A percentile compares a stretch with the other conserved stretches of the same genome.
Conservation (phyloP, 2,888 invertebrate species). For the Norana najaformis region DNA sequence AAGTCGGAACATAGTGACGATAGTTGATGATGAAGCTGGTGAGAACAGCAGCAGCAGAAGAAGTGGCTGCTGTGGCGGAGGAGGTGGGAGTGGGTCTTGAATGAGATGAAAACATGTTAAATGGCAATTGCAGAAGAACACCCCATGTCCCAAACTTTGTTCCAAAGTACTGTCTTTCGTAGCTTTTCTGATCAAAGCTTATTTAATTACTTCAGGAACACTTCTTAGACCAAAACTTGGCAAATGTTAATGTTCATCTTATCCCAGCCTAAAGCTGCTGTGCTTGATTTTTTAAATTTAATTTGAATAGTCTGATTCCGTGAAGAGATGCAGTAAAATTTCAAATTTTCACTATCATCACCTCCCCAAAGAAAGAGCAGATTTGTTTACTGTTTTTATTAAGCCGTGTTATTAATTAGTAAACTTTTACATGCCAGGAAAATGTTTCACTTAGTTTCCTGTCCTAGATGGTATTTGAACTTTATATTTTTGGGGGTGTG, state of each 20-base stretch:
- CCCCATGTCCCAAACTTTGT: not conserved
- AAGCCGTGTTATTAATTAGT: not conserved
- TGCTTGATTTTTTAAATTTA: not conserved
- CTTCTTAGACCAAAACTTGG: not conserved
- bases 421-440: not conserved
- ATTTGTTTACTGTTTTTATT: not conserved
- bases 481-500: not conserved
- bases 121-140: not conserved
- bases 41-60: conserved; percentile 17
- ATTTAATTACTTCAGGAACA: not conserved
- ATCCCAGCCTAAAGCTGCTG: not conserved
- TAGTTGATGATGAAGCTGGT: conserved; percentile 15
- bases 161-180: not conserved
- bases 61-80: not conserved
- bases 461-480: not conserved
- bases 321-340: too few relatives aligned
- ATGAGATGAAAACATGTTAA: not conserved
- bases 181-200: conserved; percentile 13
- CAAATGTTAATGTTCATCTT: not conserved
- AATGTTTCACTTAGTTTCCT: not conserved
- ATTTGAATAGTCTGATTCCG: not conserved
- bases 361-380: not conserved
- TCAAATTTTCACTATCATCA: not conserved
- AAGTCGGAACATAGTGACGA: not conserved
- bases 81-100: not conserved